These are phyloP conservation scores for Stenolophus ochropezus DNA, from an alignment of 2,888 invertebrate species.

Conservation along the genomic window DNA sequence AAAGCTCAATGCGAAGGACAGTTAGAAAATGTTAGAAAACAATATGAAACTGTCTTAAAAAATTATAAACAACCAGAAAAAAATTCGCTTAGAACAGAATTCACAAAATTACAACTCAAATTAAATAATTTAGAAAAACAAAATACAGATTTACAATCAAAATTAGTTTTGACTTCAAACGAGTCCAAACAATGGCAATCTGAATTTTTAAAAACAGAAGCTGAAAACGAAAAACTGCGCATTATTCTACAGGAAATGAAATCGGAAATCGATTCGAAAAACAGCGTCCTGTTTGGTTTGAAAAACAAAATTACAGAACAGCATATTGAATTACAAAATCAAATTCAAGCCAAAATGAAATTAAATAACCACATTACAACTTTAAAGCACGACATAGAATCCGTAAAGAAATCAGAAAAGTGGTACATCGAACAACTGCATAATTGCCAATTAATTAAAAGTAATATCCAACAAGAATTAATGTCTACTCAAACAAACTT, in stretches of 20 bases:
- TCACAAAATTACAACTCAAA: slow-evolving; percentile 52
- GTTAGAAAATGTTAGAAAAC: slow-evolving; percentile 47
- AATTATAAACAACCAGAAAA: slow-evolving; percentile 37
- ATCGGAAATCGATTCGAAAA: slow-evolving; percentile 59
- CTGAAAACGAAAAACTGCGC: slow-evolving; percentile 56
- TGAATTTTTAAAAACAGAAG: slow-evolving; percentile 54
- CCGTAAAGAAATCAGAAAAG: slow-evolving; percentile 59
- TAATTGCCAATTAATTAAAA: slow-evolving; percentile 55
- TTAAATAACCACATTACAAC: slow-evolving; percentile 51
- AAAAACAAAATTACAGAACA: slow-evolving; percentile 61
- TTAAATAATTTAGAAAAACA: slow-evolving; percentile 49
- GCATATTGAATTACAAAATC: slow-evolving; percentile 58
- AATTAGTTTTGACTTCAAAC: slow-evolving; percentile 49
- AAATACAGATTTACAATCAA: slow-evolving; percentile 48
- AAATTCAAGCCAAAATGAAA: slow-evolving; percentile 58
- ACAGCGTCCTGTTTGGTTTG: slow-evolving; percentile 48
- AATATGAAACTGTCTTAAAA: slow-evolving; percentile 49
- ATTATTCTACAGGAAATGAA: slow-evolving; percentile 58
- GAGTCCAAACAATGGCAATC: slow-evolving; percentile 51
- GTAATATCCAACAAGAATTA: slow-evolving; percentile 59
- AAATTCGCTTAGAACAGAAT: slow-evolving; percentile 38
- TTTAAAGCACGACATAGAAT: slow-evolving; percentile 53
- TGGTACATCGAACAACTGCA: slow-evolving; percentile 60
- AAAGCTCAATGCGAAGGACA: slow-evolving; percentile 57
- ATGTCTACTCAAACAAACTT: slow-evolving; percentile 57